Percentiles rank a stretch among this genome's conserved stretches.
Evolutionary conservation across 2,888 invertebrate genomes (phyloP).

Genomic region (Phymatocera aterrima): DNA sequence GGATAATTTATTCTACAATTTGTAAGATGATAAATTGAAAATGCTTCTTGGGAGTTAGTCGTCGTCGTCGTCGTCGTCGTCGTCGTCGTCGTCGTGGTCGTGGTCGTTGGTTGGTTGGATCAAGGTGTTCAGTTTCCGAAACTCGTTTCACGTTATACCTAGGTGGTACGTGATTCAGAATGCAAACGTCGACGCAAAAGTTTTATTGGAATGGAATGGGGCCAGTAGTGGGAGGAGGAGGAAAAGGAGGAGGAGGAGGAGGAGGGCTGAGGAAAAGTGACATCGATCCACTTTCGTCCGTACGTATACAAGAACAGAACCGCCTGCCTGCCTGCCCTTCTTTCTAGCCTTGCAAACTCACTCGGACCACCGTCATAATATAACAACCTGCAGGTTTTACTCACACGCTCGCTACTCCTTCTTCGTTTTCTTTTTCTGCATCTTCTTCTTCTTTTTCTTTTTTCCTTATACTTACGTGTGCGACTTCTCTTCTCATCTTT

Average conservation of each 20-base stretch:
- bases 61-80: background rate
- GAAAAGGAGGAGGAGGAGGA: too few species aligned
- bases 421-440: too few species aligned
- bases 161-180: slow-evolving; percentile 29
- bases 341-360: background rate
- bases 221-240: background rate
- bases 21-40: background rate
- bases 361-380: background rate
- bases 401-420: background rate
- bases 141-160: slow-evolving; percentile 24
- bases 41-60: background rate
- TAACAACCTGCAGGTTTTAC: background rate
- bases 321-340: background rate
- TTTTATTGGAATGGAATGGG: slow-evolving; percentile 42
- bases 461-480: too few species aligned
- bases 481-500: background rate
- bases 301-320: background rate
- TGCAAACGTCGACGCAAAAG: slow-evolving; percentile 43
- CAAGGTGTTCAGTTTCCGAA: slow-evolving; percentile 40
- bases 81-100: background rate
- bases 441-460: too few species aligned
- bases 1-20: background rate
- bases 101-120: too few species aligned
- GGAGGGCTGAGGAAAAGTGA: slow-evolving; percentile 21
- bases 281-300: slow-evolving; percentile 43